Conservation (phyloP, 2,113 vertebrate genomes). For the Nerophis ophidion region DNA sequence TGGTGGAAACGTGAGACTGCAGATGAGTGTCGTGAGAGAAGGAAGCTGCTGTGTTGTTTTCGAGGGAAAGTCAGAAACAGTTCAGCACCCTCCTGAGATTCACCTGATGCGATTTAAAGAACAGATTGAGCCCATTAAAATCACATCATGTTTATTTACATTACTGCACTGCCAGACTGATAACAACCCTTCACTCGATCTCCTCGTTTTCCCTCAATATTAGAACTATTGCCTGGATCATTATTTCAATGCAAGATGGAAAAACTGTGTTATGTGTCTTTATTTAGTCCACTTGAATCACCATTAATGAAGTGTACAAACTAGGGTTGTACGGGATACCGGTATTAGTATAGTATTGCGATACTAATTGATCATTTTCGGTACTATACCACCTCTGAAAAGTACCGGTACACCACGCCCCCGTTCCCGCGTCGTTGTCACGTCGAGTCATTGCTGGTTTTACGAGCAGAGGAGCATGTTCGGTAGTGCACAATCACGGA, state of each 20-base stretch:
- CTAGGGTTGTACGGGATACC: too few relatives aligned
- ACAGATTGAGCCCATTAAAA: background rate
- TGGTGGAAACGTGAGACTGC: constrained; percentile 51
- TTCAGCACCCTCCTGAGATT: constrained; percentile 15
- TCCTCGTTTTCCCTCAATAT: constrained; percentile 9
- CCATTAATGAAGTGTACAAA: too few relatives aligned
- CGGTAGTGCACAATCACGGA: too few relatives aligned
- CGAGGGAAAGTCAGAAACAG: constrained; percentile 7
- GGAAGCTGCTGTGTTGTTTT: constrained; percentile 32
- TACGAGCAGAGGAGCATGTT: too few relatives aligned
- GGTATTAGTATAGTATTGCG: too few relatives aligned
- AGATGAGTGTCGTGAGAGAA: constrained; percentile 42
- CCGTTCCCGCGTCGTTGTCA: too few relatives aligned
- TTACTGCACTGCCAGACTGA: background rate
- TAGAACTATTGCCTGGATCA: background rate
- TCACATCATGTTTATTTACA: background rate
- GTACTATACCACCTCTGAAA: too few relatives aligned
- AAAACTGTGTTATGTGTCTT: background rate
- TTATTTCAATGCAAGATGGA: background rate
- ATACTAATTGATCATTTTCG: too few relatives aligned
- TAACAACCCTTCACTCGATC: constrained; percentile 6
- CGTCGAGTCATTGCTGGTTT: too few relatives aligned
- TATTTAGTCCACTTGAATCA: background rate
- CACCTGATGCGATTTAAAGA: constrained; percentile 6
- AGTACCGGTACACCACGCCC: too few relatives aligned